These are phyloP conservation scores for Notocelia uddmanniana DNA, from an alignment of 2,888 invertebrate species.

Conservation along the genomic window DNA sequence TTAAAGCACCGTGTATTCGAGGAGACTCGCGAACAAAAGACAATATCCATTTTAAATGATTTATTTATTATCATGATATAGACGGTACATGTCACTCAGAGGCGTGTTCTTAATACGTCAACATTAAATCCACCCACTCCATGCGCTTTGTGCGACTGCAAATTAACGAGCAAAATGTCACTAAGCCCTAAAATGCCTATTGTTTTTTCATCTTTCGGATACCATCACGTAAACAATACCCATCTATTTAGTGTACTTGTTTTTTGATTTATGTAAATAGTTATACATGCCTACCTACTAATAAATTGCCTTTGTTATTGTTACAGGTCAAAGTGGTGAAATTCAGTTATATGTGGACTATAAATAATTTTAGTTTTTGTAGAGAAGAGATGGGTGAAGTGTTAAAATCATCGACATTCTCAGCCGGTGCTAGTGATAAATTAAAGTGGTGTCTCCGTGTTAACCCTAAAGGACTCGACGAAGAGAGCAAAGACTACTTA, in stretches of 20 bases:
- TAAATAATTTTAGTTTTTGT: conserved; percentile 99
- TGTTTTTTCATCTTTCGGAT: conserved; percentile 16
- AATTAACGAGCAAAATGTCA: conserved; percentile 19
- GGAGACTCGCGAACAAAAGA: conserved; percentile 28
- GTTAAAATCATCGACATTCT: conserved; percentile 99
- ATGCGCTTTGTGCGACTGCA: not conserved
- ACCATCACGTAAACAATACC: not conserved
- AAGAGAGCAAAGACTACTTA: conserved; percentile 99
- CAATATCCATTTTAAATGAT: conserved; percentile 26
- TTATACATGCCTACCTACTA: not conserved
- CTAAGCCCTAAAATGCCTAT: not conserved
- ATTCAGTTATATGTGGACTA: conserved; percentile 99
- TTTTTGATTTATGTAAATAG: not conserved
- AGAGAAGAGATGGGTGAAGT: conserved; percentile 99
- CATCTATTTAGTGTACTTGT: not conserved
- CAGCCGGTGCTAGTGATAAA: conserved; percentile 99
- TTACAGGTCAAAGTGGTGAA: conserved; percentile 99
- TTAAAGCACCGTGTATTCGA: conserved; percentile 9
- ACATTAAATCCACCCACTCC: conserved; percentile 19
- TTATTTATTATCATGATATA: conserved; percentile 21
- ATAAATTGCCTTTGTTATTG: conserved; percentile 59
- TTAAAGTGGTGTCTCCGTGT: conserved; percentile 99
- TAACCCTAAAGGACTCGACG: conserved; percentile 99
- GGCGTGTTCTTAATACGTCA: conserved; percentile 29
- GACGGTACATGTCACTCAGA: conserved; percentile 28